These are phyloP conservation scores for Nymphalis urticae DNA, from an alignment of 2,888 invertebrate genomes.

Conservation along the genomic window DNA sequence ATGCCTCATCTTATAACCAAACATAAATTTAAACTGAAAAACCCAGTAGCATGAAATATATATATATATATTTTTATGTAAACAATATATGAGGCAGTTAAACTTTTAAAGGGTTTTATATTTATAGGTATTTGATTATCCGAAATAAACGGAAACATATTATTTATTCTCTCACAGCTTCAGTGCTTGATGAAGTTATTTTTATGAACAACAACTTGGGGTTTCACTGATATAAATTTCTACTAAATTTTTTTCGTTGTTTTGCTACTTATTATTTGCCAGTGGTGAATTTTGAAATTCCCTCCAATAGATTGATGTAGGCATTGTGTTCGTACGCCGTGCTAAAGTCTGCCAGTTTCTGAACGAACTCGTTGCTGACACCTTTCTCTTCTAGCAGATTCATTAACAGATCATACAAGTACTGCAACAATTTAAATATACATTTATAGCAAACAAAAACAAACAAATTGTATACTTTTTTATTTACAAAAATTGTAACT, in stretches of 20 bases:
- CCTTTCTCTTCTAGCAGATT: conserved; percentile 98
- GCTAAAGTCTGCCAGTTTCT: conserved; percentile 92
- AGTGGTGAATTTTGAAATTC: conserved; percentile 91
- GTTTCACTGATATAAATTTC: conserved; percentile 27
- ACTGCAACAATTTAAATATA: conserved; percentile 77
- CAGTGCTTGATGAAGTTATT: not conserved
- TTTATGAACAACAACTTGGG: conserved; percentile 11
- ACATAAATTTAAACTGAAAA: conserved; percentile 38
- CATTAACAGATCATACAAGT: conserved; percentile 96
- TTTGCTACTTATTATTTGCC: conserved; percentile 66
- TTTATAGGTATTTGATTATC: not conserved
- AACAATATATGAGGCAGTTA: conserved; percentile 1
- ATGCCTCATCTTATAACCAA: conserved; percentile 51
- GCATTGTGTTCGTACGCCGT: conserved; percentile 96
- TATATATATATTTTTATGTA: not conserved
- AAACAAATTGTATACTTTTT: not conserved
- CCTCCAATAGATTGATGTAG: conserved; percentile 94
- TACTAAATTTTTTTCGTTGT: conserved; percentile 2
- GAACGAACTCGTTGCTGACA: conserved; percentile 94
- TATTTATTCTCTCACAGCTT: not conserved
- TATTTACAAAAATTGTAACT: not conserved
- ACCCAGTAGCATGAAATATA: conserved; percentile 25
- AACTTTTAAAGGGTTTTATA: not conserved
- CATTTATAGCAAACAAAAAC: not conserved
- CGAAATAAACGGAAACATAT: not conserved